Evolutionary conservation across 2,888 invertebrate genomes (phyloP).

Genomic region (Campaea margaritaria): DNA sequence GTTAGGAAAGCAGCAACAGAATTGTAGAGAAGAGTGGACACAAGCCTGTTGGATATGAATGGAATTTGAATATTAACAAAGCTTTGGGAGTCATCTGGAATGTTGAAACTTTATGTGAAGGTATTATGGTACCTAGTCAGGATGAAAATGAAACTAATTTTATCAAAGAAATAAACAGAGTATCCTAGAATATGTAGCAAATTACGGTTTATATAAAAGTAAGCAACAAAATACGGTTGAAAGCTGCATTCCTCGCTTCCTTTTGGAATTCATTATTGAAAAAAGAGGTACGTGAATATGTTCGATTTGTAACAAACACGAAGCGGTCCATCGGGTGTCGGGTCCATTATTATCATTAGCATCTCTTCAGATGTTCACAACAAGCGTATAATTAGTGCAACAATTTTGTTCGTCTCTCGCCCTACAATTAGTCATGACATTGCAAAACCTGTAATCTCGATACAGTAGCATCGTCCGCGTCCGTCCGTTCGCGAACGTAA

Average conservation of each 20-base stretch:
- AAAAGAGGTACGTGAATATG: conserved; percentile 18
- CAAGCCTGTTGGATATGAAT: too few species aligned
- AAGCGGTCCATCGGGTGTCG: conserved; percentile 26
- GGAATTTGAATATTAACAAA: background rate
- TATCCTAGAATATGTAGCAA: too few species aligned
- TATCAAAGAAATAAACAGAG: too few species aligned
- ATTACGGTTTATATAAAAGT: too few species aligned
- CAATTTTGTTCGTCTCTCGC: conserved; percentile 64
- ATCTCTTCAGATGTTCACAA: conserved; percentile 55
- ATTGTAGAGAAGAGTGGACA: too few species aligned
- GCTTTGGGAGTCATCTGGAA: background rate
- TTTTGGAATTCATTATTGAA: conserved; percentile 12
- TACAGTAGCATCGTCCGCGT: conserved; percentile 59
- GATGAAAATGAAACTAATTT: too few species aligned
- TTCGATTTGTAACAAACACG: conserved; percentile 27
- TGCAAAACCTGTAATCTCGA: conserved; percentile 61
- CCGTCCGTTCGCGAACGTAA: conserved; percentile 53
- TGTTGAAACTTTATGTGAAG: too few species aligned
- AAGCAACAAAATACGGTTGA: too few species aligned
- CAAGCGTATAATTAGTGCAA: conserved; percentile 61
- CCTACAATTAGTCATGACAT: conserved; percentile 65
- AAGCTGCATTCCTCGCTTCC: conserved; percentile 3
- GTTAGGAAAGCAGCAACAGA: background rate
- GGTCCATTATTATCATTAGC: conserved; percentile 41
- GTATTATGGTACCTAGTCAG: too few species aligned